These are phyloP conservation scores for Melinaea menophilus DNA, from an alignment of 2,888 invertebrate species.

Conservation along the genomic window DNA sequence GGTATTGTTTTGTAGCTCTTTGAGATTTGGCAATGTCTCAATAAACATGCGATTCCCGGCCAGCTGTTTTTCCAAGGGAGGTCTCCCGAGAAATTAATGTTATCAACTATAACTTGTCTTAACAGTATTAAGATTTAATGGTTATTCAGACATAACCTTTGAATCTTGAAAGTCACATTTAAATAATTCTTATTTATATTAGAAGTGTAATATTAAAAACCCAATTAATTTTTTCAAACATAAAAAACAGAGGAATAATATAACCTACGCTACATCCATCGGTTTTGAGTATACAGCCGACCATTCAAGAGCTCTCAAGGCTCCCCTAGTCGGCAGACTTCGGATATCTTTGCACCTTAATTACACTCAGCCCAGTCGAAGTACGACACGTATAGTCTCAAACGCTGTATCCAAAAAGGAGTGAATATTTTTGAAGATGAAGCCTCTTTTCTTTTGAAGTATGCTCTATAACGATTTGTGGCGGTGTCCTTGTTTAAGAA, in stretches of 20 bases:
- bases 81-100: constrained; percentile 75
- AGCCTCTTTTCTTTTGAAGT: constrained; percentile 48
- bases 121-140: background rate
- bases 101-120: constrained; percentile 54
- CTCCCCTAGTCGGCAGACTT: constrained; percentile 63
- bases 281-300: constrained; percentile 65
- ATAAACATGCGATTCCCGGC: constrained; percentile 70
- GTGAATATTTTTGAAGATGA: constrained; percentile 51
- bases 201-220: constrained; percentile 15
- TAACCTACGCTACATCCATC: constrained; percentile 68
- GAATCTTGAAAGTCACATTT: background rate
- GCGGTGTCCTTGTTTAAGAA: constrained; percentile 3
- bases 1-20: constrained; percentile 77
- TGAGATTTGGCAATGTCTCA: constrained; percentile 74
- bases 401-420: constrained; percentile 53
- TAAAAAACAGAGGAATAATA: constrained; percentile 54
- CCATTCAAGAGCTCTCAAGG: constrained; percentile 63
- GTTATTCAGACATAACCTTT: background rate
- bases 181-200: background rate
- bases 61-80: constrained; percentile 69
- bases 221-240: constrained; percentile 70
- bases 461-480: constrained; percentile 29
- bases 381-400: constrained; percentile 65
- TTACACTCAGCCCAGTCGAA: constrained; percentile 64
- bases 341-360: constrained; percentile 77